Percentiles rank a stretch among this genome's conserved stretches.
These are phyloP conservation scores for Luidia sarsii DNA, from an alignment of 53 echinoderm and acorn worm genomes.

Conservation along the genomic window DNA sequence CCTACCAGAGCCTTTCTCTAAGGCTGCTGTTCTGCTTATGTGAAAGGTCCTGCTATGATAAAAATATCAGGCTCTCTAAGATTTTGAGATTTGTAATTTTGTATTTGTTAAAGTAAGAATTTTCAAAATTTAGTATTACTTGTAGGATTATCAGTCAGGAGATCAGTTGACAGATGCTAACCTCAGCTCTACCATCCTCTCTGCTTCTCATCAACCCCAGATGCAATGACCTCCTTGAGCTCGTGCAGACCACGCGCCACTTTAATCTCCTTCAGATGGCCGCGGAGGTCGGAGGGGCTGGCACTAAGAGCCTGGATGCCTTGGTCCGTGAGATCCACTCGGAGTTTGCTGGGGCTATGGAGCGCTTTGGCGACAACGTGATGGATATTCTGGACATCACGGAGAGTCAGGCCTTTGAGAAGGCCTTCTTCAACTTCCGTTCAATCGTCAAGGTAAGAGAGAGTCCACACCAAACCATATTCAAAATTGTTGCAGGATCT, in stretches of 20 bases:
- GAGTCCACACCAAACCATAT: too few relatives aligned
- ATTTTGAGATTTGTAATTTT: neutral
- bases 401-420: constrained; percentile 93
- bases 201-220: too few relatives aligned
- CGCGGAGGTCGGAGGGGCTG: constrained; percentile 96
- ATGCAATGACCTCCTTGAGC: constrained; percentile 94
- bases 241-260: constrained; percentile 92
- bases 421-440: constrained; percentile 91
- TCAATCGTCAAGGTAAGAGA: constrained; percentile 95
- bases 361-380: constrained; percentile 79
- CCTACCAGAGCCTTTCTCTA: too few relatives aligned
- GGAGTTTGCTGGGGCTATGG: constrained; percentile 84
- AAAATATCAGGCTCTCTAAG: too few relatives aligned
- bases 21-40: too few relatives aligned
- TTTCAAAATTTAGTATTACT: too few relatives aligned
- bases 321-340: constrained; percentile 91
- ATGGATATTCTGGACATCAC: constrained; percentile 86
- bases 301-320: constrained; percentile 94
- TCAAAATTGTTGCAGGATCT: too few relatives aligned
- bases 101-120: neutral
- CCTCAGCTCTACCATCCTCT: too few relatives aligned
- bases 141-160: too few relatives aligned
- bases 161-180: too few relatives aligned
- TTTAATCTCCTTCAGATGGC: constrained; percentile 95
- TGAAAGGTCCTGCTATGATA: too few relatives aligned